A percentile compares a stretch with the other conserved stretches of the same genome.
phyloP scores from a whole-genome alignment of 2,113 vertebrate species.

The Casuarius casuarius region DNA sequence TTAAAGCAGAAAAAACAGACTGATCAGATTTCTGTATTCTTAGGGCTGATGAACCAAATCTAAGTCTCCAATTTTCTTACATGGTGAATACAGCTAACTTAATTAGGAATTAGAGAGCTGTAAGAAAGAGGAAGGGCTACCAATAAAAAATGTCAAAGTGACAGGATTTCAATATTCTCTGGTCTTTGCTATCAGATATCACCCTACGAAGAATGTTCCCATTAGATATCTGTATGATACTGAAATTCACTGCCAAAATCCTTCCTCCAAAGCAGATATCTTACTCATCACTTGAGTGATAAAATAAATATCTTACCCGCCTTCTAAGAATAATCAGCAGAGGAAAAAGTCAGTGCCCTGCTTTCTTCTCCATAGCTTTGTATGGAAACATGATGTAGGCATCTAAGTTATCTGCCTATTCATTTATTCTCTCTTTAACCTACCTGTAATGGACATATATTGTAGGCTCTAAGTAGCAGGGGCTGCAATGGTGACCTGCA shows the following conservation, averaged over 20 bases:
- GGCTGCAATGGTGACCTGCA: neutral
- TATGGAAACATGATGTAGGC: neutral
- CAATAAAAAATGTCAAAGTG: neutral
- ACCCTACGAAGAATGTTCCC: neutral
- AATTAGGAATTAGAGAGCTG: neutral
- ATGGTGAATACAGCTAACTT: neutral
- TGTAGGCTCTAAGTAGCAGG: neutral
- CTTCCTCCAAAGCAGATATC: neutral
- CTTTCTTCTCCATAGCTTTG: neutral
- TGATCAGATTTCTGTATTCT: neutral
- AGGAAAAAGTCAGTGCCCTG: neutral
- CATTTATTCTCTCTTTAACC: neutral
- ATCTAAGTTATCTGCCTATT: neutral
- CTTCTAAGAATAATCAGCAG: neutral
- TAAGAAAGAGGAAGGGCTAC: neutral
- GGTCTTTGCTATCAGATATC: neutral
- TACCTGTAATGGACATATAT: neutral
- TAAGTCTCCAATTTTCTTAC: neutral
- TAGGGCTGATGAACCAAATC: neutral
- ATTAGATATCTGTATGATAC: neutral
- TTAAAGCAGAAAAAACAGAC: neutral
- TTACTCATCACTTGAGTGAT: neutral
- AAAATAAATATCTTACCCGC: neutral
- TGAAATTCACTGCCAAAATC: neutral
- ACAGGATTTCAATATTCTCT: neutral